These are phyloP conservation scores for Zalophus californianus DNA, from an alignment of 2,797 vertebrate species.

Conservation along the genomic window DNA sequence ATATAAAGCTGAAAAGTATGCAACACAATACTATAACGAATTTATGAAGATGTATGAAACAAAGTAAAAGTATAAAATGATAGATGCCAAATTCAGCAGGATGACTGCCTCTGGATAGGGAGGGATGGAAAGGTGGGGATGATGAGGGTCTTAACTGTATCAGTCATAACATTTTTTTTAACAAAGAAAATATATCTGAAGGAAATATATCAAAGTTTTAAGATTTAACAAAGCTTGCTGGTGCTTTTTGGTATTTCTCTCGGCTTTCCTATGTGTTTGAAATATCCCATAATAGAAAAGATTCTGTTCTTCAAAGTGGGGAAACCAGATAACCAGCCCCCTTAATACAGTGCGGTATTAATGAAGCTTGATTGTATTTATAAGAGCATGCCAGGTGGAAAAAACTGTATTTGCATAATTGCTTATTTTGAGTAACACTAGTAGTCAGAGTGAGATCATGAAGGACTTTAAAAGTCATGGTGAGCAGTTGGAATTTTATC, in stretches of 20 bases:
- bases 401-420: constrained; percentile 60
- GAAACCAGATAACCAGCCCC: constrained; percentile 1
- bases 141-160: not conserved
- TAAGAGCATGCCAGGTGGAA: constrained; percentile 48
- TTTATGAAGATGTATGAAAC: not conserved
- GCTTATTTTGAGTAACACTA: constrained; percentile 54
- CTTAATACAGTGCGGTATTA: constrained; percentile 35
- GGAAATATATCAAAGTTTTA: constrained; percentile 22
- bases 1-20: not conserved
- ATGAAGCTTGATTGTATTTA: constrained; percentile 52
- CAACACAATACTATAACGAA: not conserved
- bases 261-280: constrained; percentile 6
- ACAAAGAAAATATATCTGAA: constrained; percentile 38
- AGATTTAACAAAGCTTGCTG: not conserved
- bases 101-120: not conserved
- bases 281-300: constrained; percentile 41
- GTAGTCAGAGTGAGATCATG: constrained; percentile 56
- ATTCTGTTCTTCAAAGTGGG: not conserved
- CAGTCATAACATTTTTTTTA: not conserved
- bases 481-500: constrained; percentile 58
- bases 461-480: constrained; percentile 35
- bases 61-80: not conserved
- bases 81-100: not conserved
- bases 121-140: not conserved
- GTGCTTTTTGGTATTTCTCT: not conserved